Conservation (phyloP, 2,888 invertebrate species). For the Melinopterus prodromus region DNA sequence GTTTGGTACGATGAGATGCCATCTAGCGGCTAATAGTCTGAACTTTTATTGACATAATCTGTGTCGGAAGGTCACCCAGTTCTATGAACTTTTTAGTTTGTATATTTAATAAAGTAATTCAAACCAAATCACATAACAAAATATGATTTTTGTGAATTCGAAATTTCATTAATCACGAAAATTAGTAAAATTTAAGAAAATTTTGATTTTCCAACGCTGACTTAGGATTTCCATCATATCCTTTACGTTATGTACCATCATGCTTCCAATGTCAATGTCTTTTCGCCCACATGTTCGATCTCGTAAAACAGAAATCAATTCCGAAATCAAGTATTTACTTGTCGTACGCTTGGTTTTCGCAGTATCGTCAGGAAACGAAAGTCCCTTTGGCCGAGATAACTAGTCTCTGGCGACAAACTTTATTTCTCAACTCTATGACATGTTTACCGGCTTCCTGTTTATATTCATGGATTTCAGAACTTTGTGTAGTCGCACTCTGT, state of each 20-base stretch:
- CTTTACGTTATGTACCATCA: background rate
- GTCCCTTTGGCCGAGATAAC: background rate
- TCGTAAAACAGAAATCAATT: background rate
- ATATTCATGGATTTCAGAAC: background rate
- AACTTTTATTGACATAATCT: no score
- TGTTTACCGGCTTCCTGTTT: background rate
- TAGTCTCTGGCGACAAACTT: background rate
- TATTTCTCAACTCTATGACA: background rate
- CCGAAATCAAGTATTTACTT: background rate
- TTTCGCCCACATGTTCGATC: background rate
- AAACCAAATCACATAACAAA: no score
- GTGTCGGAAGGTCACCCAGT: no score
- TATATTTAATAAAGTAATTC: no score
- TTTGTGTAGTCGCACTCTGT: background rate
- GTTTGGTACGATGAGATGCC: no score
- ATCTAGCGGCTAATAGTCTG: no score
- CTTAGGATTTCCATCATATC: background rate
- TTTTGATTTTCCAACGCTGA: no score
- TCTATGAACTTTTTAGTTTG: no score
- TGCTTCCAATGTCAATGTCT: background rate
- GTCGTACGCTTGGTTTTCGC: background rate
- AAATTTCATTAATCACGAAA: no score
- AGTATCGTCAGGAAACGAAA: background rate
- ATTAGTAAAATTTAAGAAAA: no score
- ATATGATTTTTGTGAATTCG: no score